A percentile compares a stretch with the other conserved stretches of the same genome.
phyloP scores from a whole-genome alignment of 2,888 invertebrate species.

The Lottia scabra region DNA sequence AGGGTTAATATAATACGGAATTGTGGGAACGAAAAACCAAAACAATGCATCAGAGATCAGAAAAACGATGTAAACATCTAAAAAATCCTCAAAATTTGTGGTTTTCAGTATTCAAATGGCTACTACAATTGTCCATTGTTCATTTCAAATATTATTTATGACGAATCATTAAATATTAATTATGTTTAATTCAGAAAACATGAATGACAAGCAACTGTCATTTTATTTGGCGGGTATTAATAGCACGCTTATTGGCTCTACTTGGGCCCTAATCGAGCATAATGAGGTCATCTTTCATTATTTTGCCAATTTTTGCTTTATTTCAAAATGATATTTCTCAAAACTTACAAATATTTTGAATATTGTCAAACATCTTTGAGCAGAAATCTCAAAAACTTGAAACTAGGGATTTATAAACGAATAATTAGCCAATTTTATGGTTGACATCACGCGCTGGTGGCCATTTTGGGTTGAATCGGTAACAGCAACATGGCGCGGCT shows the following conservation, averaged over 20 bases:
- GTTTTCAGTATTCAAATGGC: too few relatives aligned
- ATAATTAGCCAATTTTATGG: constrained; percentile 7
- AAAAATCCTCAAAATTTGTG: too few relatives aligned
- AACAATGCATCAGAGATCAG: too few relatives aligned
- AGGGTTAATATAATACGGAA: not conserved
- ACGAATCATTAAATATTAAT: too few relatives aligned
- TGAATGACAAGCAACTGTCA: constrained; percentile 9
- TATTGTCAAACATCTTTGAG: not conserved
- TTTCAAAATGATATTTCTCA: not conserved
- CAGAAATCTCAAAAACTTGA: not conserved
- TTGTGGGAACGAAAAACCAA: too few relatives aligned
- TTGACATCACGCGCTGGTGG: constrained; percentile 19
- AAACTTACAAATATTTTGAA: not conserved
- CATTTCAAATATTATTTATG: too few relatives aligned
- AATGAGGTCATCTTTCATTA: constrained; percentile 11
- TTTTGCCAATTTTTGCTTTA: not conserved
- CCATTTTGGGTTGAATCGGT: constrained; percentile 23
- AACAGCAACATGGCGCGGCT: constrained; percentile 67
- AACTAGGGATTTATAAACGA: not conserved
- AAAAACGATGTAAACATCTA: too few relatives aligned
- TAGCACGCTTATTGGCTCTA: constrained; percentile 34
- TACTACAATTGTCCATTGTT: too few relatives aligned
- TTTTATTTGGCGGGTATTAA: constrained; percentile 44
- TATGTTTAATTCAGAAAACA: not conserved
- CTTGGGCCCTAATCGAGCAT: constrained; percentile 36